phyloP scores from a whole-genome alignment of 2,797 vertebrate species.

The Odontamblyopus rebecca region DNA sequence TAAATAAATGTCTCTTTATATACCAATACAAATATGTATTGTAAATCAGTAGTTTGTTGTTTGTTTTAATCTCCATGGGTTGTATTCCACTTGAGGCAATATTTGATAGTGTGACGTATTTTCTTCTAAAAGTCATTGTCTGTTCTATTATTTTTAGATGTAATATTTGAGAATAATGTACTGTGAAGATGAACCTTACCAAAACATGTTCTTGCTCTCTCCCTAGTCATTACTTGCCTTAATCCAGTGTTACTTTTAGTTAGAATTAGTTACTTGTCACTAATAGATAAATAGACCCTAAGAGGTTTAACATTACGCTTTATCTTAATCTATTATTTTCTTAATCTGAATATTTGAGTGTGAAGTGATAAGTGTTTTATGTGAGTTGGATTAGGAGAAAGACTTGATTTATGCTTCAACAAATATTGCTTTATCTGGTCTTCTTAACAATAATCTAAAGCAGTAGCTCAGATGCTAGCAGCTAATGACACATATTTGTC shows the following conservation, averaged over 20 bases:
- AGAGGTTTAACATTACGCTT: conserved; percentile 44
- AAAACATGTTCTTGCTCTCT: not conserved
- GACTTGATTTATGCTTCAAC: conserved; percentile 33
- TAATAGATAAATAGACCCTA: not conserved
- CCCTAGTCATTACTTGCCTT: not conserved
- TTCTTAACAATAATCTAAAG: conserved; percentile 24
- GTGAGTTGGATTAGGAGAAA: conserved; percentile 56
- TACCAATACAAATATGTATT: not conserved
- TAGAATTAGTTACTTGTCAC: not conserved
- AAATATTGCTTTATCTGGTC: conserved; percentile 11
- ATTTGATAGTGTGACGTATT: not conserved
- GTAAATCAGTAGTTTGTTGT: conserved; percentile 7
- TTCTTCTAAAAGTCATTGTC: too few relatives aligned
- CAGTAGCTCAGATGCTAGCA: conserved; percentile 56
- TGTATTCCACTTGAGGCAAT: conserved; percentile 8
- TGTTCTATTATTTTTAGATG: too few relatives aligned
- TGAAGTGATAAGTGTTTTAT: conserved; percentile 47
- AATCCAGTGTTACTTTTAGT: not conserved
- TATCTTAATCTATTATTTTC: conserved; percentile 39
- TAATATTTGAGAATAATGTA: too few relatives aligned
- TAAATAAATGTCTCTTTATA: conserved; percentile 1
- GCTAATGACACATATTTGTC: conserved; percentile 54
- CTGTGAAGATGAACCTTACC: too few relatives aligned
- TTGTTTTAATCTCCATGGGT: conserved; percentile 4
- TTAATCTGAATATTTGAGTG: conserved; percentile 54